These are phyloP conservation scores for Hydractinia symbiolongicarpus DNA, from an alignment of 30 jellyfish, hydroid and myxozoan species.

Conservation along the genomic window DNA sequence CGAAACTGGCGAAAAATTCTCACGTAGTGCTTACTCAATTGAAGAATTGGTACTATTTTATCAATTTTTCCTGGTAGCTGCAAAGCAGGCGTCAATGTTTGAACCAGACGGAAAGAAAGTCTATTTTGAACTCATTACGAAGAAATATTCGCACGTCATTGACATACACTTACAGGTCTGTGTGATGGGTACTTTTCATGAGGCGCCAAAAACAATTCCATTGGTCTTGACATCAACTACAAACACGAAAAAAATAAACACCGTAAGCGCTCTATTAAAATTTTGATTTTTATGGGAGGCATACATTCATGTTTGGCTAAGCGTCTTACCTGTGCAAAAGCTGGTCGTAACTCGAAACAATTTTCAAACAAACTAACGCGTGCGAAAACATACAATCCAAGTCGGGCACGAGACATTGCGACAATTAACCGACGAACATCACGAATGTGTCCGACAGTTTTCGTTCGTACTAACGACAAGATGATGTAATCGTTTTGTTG, in stretches of 20 bases:
- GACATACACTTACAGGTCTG: constrained; percentile 45
- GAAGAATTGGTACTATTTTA: no score
- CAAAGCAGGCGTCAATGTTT: no score
- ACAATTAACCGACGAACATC: constrained; percentile 98
- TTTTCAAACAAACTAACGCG: constrained; percentile 74
- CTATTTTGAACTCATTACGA: not conserved
- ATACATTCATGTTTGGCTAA: no score
- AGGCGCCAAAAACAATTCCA: constrained; percentile 68
- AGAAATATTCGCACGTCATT: not conserved
- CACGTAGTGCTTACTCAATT: no score
- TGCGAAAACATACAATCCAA: constrained; percentile 95
- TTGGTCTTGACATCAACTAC: constrained; percentile 60
- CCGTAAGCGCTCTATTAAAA: not conserved
- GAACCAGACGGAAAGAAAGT: not conserved
- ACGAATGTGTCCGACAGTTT: constrained; percentile 90
- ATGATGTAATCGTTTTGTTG: constrained; percentile 97
- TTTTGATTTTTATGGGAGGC: no score
- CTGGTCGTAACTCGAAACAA: constrained; percentile 90
- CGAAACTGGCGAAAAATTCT: no score
- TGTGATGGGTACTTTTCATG: constrained; percentile 68
- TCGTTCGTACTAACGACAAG: constrained; percentile 89
- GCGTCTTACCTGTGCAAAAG: constrained; percentile 65
- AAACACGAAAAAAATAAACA: not conserved
- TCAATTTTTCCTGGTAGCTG: no score
- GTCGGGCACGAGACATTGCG: constrained; percentile 99